phyloP scores from a whole-genome alignment of 2,888 invertebrate genomes.

The Ormyrus nitidulus region DNA sequence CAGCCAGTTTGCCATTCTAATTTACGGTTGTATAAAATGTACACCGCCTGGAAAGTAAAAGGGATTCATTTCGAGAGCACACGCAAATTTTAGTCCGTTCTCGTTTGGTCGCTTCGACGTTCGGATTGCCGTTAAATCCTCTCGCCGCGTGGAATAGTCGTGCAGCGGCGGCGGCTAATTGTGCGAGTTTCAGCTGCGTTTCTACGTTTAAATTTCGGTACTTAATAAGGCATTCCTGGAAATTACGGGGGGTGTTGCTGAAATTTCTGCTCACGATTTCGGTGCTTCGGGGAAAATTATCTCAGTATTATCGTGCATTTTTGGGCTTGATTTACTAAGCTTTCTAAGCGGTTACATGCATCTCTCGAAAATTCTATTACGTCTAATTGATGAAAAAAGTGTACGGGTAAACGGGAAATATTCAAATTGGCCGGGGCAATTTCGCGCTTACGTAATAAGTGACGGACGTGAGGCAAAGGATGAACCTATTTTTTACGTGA shows the following conservation, averaged over 20 bases:
- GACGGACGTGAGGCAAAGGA: neutral
- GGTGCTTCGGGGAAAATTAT: neutral
- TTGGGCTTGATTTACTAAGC: neutral
- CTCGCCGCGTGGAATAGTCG: neutral
- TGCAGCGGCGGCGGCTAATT: too few species aligned
- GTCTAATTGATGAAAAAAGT: constrained; percentile 21
- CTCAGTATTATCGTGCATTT: neutral
- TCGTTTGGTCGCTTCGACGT: constrained; percentile 14
- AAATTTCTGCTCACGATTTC: too few species aligned
- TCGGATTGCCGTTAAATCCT: constrained; percentile 39
- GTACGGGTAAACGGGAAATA: neutral
- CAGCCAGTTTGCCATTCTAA: constrained; percentile 21
- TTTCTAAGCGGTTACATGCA: constrained; percentile 8
- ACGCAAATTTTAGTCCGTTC: neutral
- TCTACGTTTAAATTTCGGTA: too few species aligned
- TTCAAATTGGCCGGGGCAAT: constrained; percentile 28
- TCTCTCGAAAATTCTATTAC: constrained; percentile 21
- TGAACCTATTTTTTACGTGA: constrained; percentile 30
- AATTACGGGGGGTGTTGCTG: too few species aligned
- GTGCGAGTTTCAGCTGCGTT: too few species aligned
- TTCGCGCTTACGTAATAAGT: constrained; percentile 19
- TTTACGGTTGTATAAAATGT: constrained; percentile 40
- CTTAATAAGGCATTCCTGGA: too few species aligned
- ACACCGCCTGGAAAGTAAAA: constrained; percentile 23
- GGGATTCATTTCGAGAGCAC: constrained; percentile 21